These are phyloP conservation scores for Ectropis crepuscularia DNA, from an alignment of 2,888 invertebrate genomes.

Conservation along the genomic window DNA sequence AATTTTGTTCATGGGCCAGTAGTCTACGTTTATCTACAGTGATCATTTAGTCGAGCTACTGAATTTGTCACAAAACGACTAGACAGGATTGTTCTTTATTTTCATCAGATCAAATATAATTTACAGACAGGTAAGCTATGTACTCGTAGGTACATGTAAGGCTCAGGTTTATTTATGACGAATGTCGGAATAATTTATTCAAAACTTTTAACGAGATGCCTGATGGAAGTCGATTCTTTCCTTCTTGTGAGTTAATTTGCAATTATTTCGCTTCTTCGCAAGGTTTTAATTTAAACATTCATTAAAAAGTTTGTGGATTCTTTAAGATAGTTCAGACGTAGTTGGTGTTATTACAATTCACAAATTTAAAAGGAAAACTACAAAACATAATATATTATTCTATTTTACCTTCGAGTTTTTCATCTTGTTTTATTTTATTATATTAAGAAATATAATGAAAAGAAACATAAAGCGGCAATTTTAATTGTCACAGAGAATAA, in stretches of 20 bases:
- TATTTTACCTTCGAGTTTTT: too few species aligned
- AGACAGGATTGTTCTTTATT: too few species aligned
- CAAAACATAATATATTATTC: background rate
- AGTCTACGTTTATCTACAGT: too few species aligned
- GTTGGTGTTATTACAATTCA: background rate
- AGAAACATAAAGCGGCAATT: too few species aligned
- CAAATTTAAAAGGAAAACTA: background rate
- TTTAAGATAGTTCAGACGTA: background rate
- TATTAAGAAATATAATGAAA: too few species aligned
- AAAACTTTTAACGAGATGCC: constrained; percentile 25
- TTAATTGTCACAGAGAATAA: too few species aligned
- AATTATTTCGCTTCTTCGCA: constrained; percentile 7
- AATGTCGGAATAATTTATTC: constrained; percentile 3
- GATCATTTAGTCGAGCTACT: too few species aligned
- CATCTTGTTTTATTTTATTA: too few species aligned
- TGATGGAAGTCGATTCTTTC: constrained; percentile 12
- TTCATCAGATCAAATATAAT: too few species aligned
- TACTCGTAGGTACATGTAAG: background rate
- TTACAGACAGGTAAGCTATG: background rate
- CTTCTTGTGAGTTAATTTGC: constrained; percentile 9
- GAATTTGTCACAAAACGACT: too few species aligned
- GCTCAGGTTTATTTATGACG: background rate
- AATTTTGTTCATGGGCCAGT: too few species aligned
- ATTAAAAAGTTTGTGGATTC: background rate
- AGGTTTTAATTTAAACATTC: constrained; percentile 5